Conservation (phyloP, 2,113 vertebrate genomes). For the Marcusenius ussheri region DNA sequence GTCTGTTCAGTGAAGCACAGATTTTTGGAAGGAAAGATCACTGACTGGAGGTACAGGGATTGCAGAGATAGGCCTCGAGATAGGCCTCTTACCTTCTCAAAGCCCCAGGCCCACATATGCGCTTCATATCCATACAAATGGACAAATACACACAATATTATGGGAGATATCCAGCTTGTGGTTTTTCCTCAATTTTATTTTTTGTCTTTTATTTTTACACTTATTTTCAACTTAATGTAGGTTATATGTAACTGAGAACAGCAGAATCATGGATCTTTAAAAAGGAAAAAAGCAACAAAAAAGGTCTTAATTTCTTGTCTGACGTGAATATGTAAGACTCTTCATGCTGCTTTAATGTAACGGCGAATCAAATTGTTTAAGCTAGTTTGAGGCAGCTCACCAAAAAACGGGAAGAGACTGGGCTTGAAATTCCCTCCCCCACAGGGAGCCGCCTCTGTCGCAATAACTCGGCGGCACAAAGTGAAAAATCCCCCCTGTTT, state of each 20-base stretch:
- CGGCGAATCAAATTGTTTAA: background rate
- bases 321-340: background rate
- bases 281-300: background rate
- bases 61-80: background rate
- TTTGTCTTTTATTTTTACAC: background rate
- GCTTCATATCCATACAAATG: background rate
- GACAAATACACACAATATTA: background rate
- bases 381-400: conserved; percentile 2
- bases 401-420: background rate
- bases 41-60: background rate
- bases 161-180: background rate
- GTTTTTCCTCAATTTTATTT: background rate
- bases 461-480: conserved; percentile 38
- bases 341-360: background rate
- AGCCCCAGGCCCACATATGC: background rate
- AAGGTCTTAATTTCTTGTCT: background rate
- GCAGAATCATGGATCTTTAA: background rate
- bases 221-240: background rate
- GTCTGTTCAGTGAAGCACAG: background rate
- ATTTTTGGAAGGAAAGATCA: background rate
- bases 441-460: conserved; percentile 21
- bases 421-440: background rate
- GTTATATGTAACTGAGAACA: background rate
- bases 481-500: conserved; percentile 43
- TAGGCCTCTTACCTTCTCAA: background rate